These are phyloP conservation scores for Hylaea fasciaria DNA, from an alignment of 2,888 invertebrate genomes.

Conservation along the genomic window DNA sequence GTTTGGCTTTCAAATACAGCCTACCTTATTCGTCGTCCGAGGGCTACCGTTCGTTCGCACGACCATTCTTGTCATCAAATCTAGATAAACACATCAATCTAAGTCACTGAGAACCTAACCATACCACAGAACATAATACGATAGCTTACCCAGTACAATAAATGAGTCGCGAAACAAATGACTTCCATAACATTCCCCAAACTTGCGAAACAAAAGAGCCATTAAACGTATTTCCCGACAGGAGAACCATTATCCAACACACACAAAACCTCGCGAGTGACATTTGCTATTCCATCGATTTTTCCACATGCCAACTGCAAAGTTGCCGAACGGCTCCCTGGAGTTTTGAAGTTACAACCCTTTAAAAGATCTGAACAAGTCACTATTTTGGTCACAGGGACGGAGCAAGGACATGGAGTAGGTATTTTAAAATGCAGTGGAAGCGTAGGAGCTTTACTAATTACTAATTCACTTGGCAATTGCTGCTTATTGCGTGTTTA, in stretches of 20 bases:
- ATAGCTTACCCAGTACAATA: conserved; percentile 5
- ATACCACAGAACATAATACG: neutral
- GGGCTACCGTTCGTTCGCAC: no score
- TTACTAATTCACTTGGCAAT: neutral
- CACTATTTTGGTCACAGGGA: conserved; percentile 15
- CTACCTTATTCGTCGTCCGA: no score
- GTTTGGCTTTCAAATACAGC: no score
- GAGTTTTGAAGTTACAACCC: conserved; percentile 26
- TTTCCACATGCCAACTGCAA: conserved; percentile 21
- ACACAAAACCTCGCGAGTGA: conserved; percentile 33
- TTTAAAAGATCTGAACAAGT: conserved; percentile 24
- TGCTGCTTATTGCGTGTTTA: no score
- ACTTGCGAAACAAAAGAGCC: conserved; percentile 28
- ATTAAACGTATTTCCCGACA: conserved; percentile 28
- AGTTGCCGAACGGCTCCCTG: conserved; percentile 17
- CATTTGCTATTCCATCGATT: conserved; percentile 35
- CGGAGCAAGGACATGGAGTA: neutral
- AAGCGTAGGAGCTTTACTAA: neutral
- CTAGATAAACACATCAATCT: no score
- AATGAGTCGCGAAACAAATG: conserved; percentile 19
- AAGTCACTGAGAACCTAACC: neutral
- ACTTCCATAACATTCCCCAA: conserved; percentile 19
- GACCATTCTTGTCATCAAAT: no score
- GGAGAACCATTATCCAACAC: conserved; percentile 24
- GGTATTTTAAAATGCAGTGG: neutral